Evolutionary conservation across 2,113 vertebrate species (phyloP), one percentile per base, ranked within the genome.

Genomic region (Smithornis capensis): DNA sequence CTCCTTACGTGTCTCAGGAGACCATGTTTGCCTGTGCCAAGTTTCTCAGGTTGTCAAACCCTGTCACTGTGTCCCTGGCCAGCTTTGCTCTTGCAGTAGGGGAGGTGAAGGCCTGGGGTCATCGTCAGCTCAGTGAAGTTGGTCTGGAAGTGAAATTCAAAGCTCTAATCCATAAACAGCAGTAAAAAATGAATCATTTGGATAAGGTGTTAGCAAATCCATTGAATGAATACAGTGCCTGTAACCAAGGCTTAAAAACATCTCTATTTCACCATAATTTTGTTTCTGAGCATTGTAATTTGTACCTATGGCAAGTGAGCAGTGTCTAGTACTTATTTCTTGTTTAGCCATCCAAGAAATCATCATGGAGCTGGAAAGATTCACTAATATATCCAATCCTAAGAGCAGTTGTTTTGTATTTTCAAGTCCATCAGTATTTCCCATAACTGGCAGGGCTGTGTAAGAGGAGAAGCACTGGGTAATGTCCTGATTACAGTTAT

Each of bases 391-490:
- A 74, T 60, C 27, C 69, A 71, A 29, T 71, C 60, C 49, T 47
- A 81, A 78, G 73, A 44, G 29, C 45, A 37, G 12, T 49, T 70
- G 49, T 17, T 87, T 69, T 69, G 24, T 69, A 29, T 81, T 92
- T 95, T 74, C 35, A 25, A 50, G 49, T 37, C 63, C 38, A 83
- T 83, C 22, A 4, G 24, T 47, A 35, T 91, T 93, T 92, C 73
- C 83, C 71, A 33, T 64, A 37, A 60, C 33, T 71, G 47, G 22
- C n/a, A 70, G 40, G 28, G 27, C 44, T 56, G 19, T 52, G 84
- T 82, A 83, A 90, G 85, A 35, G 28, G 59, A 89, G 77, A 67
- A 56, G 55, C 64, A 8, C 23, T 84, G 55, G 49, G 65, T 64
- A 89, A 89, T 74, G 52, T 38, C 55, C 31, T 52, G 87, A 89